phyloP scores from a whole-genome alignment of 2,888 invertebrate species.

The Melanchra persicariae region DNA sequence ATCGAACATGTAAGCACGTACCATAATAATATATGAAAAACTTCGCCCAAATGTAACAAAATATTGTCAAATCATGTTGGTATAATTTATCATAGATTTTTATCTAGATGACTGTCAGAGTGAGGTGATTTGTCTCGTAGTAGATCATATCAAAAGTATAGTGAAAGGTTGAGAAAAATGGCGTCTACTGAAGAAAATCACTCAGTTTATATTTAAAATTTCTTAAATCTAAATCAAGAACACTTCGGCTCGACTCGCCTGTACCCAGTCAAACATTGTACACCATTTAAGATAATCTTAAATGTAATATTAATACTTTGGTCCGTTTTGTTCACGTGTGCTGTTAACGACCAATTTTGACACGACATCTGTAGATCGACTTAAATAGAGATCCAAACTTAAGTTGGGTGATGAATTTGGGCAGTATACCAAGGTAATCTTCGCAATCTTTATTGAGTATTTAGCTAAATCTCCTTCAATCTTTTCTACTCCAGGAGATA shows the following conservation, averaged over 20 bases:
- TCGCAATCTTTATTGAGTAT: not conserved
- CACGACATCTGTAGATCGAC: constrained; percentile 59
- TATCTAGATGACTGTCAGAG: constrained; percentile 43
- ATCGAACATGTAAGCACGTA: constrained; percentile 36
- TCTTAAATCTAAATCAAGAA: constrained; percentile 70
- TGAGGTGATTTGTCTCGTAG: constrained; percentile 44
- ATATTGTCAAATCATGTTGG: constrained; percentile 50
- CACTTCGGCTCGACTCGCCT: constrained; percentile 68
- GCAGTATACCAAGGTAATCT: not conserved
- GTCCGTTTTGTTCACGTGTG: constrained; percentile 76
- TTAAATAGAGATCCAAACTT: constrained; percentile 42
- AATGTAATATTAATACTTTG: constrained; percentile 77
- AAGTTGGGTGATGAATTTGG: constrained; percentile 50
- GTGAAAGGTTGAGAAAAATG: constrained; percentile 62
- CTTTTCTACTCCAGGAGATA: not conserved
- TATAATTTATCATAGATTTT: constrained; percentile 37
- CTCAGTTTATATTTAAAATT: constrained; percentile 60
- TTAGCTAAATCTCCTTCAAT: not conserved
- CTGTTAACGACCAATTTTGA: constrained; percentile 65
- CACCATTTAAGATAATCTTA: constrained; percentile 66
- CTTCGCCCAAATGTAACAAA: constrained; percentile 54
- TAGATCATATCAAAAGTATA: constrained; percentile 62
- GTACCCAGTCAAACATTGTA: constrained; percentile 68
- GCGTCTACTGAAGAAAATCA: constrained; percentile 68
- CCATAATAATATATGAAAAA: constrained; percentile 61